These are phyloP conservation scores for Prosopocoilus inquinatus DNA, from an alignment of 2,888 invertebrate genomes.

Conservation along the genomic window DNA sequence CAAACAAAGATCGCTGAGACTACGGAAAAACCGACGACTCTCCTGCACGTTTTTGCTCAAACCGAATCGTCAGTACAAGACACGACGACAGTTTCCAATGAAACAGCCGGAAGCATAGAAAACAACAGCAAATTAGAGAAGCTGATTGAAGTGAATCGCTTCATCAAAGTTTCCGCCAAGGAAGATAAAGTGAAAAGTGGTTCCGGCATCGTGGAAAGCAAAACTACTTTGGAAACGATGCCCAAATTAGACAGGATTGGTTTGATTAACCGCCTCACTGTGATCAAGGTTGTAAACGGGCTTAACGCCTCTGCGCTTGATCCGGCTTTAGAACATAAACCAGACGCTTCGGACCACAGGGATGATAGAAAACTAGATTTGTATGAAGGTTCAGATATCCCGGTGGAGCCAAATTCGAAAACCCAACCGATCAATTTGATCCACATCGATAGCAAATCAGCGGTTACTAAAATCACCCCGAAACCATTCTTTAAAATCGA, in stretches of 20 bases:
- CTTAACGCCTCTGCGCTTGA: conserved; percentile 8
- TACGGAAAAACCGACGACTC: conserved; percentile 40
- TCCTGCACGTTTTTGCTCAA: conserved; percentile 55
- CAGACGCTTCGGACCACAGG: not conserved
- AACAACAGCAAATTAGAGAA: conserved; percentile 55
- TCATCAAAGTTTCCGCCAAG: conserved; percentile 67
- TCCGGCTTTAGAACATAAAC: conserved; percentile 2
- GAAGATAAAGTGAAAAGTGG: conserved; percentile 60
- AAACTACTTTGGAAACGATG: conserved; percentile 58
- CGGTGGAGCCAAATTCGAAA: conserved; percentile 8
- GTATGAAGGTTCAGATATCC: conserved; percentile 24
- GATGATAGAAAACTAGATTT: conserved; percentile 37
- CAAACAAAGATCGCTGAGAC: conserved; percentile 27
- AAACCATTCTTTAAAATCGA: conserved; percentile 49
- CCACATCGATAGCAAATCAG: conserved; percentile 44
- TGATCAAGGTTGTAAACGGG: conserved; percentile 66
- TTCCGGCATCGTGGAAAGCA: conserved; percentile 51
- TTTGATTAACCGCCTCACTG: conserved; percentile 66
- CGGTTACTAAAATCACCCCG: conserved; percentile 45
- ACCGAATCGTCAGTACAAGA: conserved; percentile 32
- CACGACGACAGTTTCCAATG: conserved; percentile 26
- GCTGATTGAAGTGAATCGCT: conserved; percentile 67
- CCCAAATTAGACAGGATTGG: conserved; percentile 66
- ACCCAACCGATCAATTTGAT: conserved; percentile 38
- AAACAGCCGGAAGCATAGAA: conserved; percentile 38